phyloP scores from a whole-genome alignment of 2,113 vertebrate genomes.

The Otus sunia region DNA sequence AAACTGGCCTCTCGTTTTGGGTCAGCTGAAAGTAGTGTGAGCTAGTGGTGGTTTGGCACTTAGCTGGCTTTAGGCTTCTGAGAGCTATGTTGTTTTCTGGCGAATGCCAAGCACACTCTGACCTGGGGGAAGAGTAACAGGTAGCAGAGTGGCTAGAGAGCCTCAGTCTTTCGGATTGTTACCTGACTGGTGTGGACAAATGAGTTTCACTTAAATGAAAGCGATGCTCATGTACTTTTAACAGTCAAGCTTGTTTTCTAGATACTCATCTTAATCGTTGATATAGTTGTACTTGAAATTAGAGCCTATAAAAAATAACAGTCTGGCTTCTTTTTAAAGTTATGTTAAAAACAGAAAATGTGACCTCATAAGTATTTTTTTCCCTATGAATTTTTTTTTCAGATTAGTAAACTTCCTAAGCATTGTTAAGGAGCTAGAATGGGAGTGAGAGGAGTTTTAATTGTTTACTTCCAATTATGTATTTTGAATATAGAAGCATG shows the following conservation, averaged over 20 bases:
- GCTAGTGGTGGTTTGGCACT: background rate
- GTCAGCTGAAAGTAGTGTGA: background rate
- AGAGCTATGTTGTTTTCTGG: background rate
- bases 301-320: background rate
- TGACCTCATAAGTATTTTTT: background rate
- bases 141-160: background rate
- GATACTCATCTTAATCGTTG: background rate
- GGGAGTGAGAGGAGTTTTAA: background rate
- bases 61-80: background rate
- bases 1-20: background rate
- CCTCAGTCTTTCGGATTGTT: background rate
- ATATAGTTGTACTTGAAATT: background rate
- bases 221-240: fast-evolving
- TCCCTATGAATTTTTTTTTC: background rate
- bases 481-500: background rate
- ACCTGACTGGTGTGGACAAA: background rate
- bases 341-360: background rate
- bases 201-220: background rate
- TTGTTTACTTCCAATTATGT: background rate
- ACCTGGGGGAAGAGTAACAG: background rate
- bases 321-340: background rate
- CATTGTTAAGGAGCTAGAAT: background rate
- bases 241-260: background rate
- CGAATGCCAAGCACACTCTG: background rate
- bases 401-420: background rate